These are phyloP conservation scores for Burhinus bistriatus DNA, from an alignment of 2,113 vertebrate genomes.

Conservation along the genomic window DNA sequence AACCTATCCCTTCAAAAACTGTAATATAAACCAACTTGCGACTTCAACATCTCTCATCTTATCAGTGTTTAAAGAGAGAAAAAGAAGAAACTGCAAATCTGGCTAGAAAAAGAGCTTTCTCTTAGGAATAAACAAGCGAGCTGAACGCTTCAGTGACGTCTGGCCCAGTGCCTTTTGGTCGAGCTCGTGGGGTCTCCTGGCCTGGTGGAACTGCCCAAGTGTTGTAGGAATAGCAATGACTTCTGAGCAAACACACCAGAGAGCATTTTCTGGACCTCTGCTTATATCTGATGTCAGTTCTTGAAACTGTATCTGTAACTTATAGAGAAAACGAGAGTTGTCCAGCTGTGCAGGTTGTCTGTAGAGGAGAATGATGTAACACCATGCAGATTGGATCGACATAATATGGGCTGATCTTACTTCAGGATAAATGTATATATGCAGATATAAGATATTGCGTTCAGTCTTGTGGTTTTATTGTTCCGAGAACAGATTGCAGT, in stretches of 20 bases:
- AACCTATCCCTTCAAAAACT: slow-evolving; percentile 21
- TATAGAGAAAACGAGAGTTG: not conserved
- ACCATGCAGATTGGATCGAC: not conserved
- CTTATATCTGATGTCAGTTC: not conserved
- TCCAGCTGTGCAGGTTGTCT: not conserved
- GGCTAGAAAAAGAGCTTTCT: not conserved
- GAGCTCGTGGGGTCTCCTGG: not conserved
- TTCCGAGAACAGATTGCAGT: not conserved
- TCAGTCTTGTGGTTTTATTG: not conserved
- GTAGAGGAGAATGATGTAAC: not conserved
- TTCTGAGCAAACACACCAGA: not conserved
- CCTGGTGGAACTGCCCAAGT: not conserved
- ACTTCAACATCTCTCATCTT: not conserved
- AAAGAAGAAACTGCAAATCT: not conserved
- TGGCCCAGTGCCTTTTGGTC: not conserved
- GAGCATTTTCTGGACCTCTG: not conserved
- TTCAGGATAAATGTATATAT: not conserved
- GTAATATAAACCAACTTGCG: not conserved
- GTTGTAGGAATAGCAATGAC: not conserved
- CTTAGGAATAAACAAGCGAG: not conserved
- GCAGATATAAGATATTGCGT: not conserved
- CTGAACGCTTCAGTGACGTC: not conserved
- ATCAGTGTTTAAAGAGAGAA: not conserved
- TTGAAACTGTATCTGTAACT: not conserved
- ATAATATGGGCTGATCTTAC: not conserved